A percentile compares a stretch with the other conserved stretches of the same genome.
Evolutionary conservation across 1,140 invertebrate genomes (phyloP).

Genomic region (Diabrotica virgifera): DNA sequence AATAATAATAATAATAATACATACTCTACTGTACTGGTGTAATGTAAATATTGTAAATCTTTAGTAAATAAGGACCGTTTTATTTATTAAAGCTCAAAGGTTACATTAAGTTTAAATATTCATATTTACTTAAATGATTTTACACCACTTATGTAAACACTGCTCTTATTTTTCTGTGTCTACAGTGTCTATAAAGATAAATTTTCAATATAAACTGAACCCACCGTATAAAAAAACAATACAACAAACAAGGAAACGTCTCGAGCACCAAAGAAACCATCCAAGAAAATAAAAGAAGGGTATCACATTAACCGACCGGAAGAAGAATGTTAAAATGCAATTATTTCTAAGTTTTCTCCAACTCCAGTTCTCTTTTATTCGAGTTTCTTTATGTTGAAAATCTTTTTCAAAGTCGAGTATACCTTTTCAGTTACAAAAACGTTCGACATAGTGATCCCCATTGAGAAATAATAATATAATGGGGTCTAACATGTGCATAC

Average conservation of each 20-base stretch:
- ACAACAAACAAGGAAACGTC: conserved; percentile 11
- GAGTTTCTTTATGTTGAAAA: conserved; percentile 36
- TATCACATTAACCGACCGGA: conserved; percentile 46
- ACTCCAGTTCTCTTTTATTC: conserved; percentile 26
- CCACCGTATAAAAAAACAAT: conserved; percentile 9
- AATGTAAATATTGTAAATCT: too few species aligned
- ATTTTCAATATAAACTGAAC: too few species aligned
- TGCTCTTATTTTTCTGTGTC: too few species aligned
- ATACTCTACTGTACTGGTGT: too few species aligned
- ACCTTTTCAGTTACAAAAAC: conserved; percentile 47
- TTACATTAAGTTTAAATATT: too few species aligned
- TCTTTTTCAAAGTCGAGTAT: conserved; percentile 44
- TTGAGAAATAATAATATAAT: conserved; percentile 44
- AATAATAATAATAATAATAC: too few species aligned
- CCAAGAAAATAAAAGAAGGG: conserved; percentile 33
- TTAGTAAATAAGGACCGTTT: too few species aligned
- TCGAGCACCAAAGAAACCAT: conserved; percentile 4
- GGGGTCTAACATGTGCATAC: conserved; percentile 39
- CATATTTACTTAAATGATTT: too few species aligned
- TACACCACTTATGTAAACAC: too few species aligned
- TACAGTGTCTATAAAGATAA: too few species aligned
- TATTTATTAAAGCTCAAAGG: too few species aligned
- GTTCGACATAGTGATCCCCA: conserved; percentile 42
- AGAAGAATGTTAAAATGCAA: conserved; percentile 47
- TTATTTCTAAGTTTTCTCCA: conserved; percentile 44